Conservation (phyloP, 1,140 invertebrate species). For the Ylistrum balloti region DNA sequence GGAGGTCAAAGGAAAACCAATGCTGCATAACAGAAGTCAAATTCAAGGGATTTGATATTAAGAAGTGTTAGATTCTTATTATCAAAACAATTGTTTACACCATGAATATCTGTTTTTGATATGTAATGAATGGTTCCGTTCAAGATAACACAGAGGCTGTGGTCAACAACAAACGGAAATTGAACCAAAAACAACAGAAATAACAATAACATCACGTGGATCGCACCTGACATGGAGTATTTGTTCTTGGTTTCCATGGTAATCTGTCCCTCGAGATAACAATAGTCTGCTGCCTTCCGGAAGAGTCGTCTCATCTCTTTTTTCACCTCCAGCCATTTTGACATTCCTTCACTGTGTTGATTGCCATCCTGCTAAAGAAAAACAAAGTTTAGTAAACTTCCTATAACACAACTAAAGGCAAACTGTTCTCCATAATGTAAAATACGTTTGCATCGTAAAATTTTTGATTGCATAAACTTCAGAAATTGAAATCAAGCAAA, state of each 20-base stretch:
- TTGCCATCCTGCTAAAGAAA: constrained; percentile 45
- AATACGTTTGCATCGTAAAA: too few species aligned
- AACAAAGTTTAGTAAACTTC: too few species aligned
- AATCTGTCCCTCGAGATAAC: constrained; percentile 72
- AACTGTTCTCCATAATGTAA: too few species aligned
- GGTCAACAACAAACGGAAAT: background rate
- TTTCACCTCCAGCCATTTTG: constrained; percentile 69
- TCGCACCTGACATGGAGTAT: constrained; percentile 74
- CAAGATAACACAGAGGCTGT: background rate
- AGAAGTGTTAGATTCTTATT: too few species aligned
- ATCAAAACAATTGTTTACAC: background rate
- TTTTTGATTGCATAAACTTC: too few species aligned
- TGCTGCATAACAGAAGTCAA: too few species aligned
- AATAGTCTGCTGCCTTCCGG: constrained; percentile 75
- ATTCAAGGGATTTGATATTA: too few species aligned
- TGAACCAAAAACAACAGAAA: too few species aligned
- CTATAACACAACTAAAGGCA: too few species aligned
- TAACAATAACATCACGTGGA: background rate
- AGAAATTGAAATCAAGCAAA: too few species aligned
- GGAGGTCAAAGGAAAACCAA: too few species aligned
- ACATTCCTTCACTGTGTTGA: constrained; percentile 52
- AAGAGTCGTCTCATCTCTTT: constrained; percentile 69
- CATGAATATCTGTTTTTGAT: background rate
- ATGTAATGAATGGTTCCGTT: background rate
- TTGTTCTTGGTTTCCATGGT: constrained; percentile 72